A percentile compares a stretch with the other conserved stretches of the same genome.
Conservation (phyloP, 1,140 invertebrate species). For the Drosophila ambigua region DNA sequence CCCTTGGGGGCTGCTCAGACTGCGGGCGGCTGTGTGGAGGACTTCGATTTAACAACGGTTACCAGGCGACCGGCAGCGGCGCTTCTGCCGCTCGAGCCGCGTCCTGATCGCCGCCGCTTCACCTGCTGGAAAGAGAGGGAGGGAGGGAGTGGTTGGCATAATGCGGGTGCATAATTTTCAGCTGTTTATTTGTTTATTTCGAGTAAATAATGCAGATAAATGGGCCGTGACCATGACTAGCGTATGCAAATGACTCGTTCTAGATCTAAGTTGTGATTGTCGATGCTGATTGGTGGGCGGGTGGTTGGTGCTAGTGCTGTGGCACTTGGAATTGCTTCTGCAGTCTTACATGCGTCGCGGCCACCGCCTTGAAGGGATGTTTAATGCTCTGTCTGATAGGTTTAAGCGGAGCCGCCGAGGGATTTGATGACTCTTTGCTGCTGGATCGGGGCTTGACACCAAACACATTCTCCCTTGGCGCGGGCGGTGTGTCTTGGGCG, state of each 20-base stretch:
- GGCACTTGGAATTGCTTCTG: constrained; percentile 81
- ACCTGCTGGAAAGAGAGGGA: constrained; percentile 2
- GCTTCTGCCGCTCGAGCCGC: too few relatives aligned
- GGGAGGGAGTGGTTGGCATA: background rate
- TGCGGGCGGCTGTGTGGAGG: constrained; percentile 13
- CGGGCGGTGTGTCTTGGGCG: constrained; percentile 3
- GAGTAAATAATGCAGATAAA: constrained; percentile 57
- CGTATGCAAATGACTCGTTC: constrained; percentile 32
- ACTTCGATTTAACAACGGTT: constrained; percentile 78
- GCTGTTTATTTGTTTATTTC: constrained; percentile 59
- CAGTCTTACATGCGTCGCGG: constrained; percentile 74
- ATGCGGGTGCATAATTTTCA: too few relatives aligned
- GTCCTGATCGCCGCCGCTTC: constrained; percentile 26
- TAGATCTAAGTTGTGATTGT: too few relatives aligned
- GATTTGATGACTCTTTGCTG: constrained; percentile 28
- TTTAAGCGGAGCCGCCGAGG: constrained; percentile 23
- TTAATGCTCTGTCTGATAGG: constrained; percentile 58
- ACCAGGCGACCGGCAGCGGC: constrained; percentile 27
- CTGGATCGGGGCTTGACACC: constrained; percentile 44
- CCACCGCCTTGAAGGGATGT: constrained; percentile 78
- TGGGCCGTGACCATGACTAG: constrained; percentile 33
- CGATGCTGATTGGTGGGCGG: too few relatives aligned
- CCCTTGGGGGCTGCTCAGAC: constrained; percentile 8
- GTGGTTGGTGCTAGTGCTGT: constrained; percentile 52
- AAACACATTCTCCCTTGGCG: constrained; percentile 61